phyloP scores from a whole-genome alignment of 1,140 invertebrate species.

The Zaprionus kolodkinae region DNA sequence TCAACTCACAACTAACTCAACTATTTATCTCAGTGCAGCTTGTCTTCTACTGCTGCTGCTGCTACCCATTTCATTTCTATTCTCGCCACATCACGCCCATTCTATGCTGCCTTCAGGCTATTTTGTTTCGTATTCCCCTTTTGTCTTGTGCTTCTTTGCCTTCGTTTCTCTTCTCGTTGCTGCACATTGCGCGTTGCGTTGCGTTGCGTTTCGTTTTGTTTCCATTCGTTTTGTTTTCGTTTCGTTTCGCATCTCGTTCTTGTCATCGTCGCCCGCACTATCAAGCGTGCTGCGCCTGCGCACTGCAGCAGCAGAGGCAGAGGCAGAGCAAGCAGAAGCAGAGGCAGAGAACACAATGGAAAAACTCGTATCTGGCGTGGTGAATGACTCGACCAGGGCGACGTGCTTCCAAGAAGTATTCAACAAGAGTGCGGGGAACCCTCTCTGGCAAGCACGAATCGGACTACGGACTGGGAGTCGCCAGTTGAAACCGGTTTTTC shows the following conservation, averaged over 20 bases:
- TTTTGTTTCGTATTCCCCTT: constrained; percentile 62
- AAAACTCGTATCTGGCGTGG: constrained; percentile 68
- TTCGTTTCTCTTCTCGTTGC: constrained; percentile 24
- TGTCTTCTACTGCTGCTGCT: neutral
- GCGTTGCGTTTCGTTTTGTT: constrained; percentile 23
- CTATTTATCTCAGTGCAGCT: neutral
- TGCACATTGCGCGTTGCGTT: too few relatives aligned
- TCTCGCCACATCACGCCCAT: constrained; percentile 20
- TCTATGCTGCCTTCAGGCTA: constrained; percentile 36
- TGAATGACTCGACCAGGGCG: constrained; percentile 74
- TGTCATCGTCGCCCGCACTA: constrained; percentile 62
- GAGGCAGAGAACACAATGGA: constrained; percentile 19
- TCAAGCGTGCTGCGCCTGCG: constrained; percentile 52
- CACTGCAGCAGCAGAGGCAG: constrained; percentile 31
- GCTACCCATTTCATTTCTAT: constrained; percentile 9
- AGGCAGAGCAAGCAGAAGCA: constrained; percentile 17
- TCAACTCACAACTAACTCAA: neutral
- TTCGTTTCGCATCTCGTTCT: constrained; percentile 29
- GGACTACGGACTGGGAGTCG: constrained; percentile 5
- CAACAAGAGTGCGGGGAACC: neutral
- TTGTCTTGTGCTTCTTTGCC: constrained; percentile 58
- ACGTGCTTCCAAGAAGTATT: constrained; percentile 76
- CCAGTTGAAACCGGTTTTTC: constrained; percentile 24
- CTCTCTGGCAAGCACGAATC: neutral
- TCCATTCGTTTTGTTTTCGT: constrained; percentile 46